A percentile compares a stretch with the other conserved stretches of the same genome.
These are phyloP conservation scores for Sthenelais limicola DNA, from an alignment of 2,888 invertebrate genomes.

Conservation along the genomic window DNA sequence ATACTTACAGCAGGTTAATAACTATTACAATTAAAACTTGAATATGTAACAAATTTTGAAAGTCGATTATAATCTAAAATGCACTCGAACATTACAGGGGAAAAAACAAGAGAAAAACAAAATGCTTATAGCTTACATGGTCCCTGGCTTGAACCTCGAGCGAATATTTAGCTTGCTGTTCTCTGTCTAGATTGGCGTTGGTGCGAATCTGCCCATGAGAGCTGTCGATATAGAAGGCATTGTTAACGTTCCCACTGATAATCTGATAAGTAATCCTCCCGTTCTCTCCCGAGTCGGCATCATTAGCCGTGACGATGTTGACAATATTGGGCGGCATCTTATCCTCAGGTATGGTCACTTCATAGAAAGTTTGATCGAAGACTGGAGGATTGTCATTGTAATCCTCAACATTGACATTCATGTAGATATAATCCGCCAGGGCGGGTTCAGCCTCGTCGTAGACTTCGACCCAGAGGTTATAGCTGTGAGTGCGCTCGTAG, in stretches of 20 bases:
- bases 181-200: conserved; percentile 81
- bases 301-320: conserved; percentile 90
- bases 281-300: conserved; percentile 77
- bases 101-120: no score
- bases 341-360: conserved; percentile 81
- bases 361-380: conserved; percentile 83
- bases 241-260: conserved; percentile 37
- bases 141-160: conserved; percentile 88
- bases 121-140: no score
- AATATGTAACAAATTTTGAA: no score
- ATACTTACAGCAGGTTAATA: no score
- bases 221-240: conserved; percentile 51
- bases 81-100: no score
- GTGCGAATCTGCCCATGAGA: conserved; percentile 45
- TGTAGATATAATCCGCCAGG: conserved; percentile 55
- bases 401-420: conserved; percentile 92
- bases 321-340: conserved; percentile 74
- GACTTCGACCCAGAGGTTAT: conserved; percentile 94
- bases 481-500: conserved; percentile 87
- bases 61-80: no score
- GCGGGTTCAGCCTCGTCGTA: conserved; percentile 47
- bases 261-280: conserved; percentile 77
- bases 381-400: conserved; percentile 93
- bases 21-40: no score
- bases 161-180: conserved; percentile 91